Evolutionary conservation across 2,888 invertebrate genomes (phyloP), one percentile per base, ranked within the genome.

Genomic region (Byasa hedistus): DNA sequence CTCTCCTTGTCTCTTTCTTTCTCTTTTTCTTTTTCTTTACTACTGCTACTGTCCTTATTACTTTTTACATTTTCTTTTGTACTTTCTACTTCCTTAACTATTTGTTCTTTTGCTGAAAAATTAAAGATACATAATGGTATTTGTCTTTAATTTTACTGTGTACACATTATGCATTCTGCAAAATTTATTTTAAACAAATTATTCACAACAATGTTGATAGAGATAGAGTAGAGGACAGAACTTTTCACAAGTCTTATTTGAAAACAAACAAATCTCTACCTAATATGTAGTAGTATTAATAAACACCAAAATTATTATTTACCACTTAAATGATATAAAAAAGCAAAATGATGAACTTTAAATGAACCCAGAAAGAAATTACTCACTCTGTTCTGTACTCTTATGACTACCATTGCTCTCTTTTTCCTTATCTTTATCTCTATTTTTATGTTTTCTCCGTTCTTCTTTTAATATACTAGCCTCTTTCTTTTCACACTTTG

Each of bases 31-130:
- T 78, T 85, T 59, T 80, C 82, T 69, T 79, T 84, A 69, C 77
- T 72, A 81, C 72, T 93, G 89, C 80, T 96, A 94, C 79, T 97
- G 72, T 89, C 89, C 77, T 86, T 89, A 70, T 74, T 76, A 84
- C 75, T 82, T 84, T 85, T 89, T 78, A 82, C 76, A 80, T 73
- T 80, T 73, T 89, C 89, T 83, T 87, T 90, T 89, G 86, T 88
- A 87, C 85, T 88, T 80, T 91, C 89, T 84, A 85, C 76, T 76
- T 89, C 89, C 79, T 85, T 89, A 82, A 85, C 77, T 83, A 87
- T 79, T 80, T 86, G 85, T 84, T 91, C 91, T 85, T 87, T 91
- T 79, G 82, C 91, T 90, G 81, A 22, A 88, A 88, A 27, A 21
- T 58, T 64, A 69, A 68, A 69, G 59, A 44, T 52, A 22, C 23